Evolutionary conservation across 2,888 invertebrate species (phyloP).

Genomic region (Drosophila pegasa): DNA sequence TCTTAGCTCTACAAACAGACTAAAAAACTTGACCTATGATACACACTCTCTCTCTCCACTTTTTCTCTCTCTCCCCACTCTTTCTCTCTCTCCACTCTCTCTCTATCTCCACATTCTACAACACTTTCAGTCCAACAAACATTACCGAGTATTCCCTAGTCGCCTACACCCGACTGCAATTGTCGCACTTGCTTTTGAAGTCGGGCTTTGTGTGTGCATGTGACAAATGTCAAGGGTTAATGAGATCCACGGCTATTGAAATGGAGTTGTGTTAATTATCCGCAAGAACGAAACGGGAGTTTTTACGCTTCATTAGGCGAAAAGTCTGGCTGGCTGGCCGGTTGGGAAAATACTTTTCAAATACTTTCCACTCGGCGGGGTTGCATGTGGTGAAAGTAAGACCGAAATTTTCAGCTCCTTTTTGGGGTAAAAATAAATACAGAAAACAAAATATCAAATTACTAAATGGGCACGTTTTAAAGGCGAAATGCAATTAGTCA

Average conservation of each 20-base stretch:
- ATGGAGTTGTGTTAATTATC: constrained; percentile 75
- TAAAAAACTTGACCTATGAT: too few relatives aligned
- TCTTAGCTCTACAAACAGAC: too few relatives aligned
- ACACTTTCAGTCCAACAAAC: not conserved
- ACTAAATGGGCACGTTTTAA: constrained; percentile 25
- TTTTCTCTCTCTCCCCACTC: too few relatives aligned
- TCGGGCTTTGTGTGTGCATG: constrained; percentile 41
- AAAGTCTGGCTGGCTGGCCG: constrained; percentile 11
- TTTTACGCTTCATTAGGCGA: constrained; percentile 76
- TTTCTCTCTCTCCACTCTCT: too few relatives aligned
- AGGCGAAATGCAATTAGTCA: constrained; percentile 55
- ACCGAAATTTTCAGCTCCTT: constrained; percentile 18
- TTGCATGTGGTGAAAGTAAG: constrained; percentile 43
- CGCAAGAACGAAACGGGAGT: constrained; percentile 53
- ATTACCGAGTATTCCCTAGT: not conserved
- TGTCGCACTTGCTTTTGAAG: constrained; percentile 2
- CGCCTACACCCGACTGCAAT: not conserved
- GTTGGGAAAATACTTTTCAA: constrained; percentile 31
- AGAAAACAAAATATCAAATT: constrained; percentile 57
- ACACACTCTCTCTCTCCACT: too few relatives aligned
- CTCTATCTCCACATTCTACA: too few relatives aligned
- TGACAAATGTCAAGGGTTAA: constrained; percentile 79
- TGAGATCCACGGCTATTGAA: constrained; percentile 62
- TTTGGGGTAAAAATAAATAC: constrained; percentile 24
- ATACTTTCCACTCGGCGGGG: constrained; percentile 21